Evolutionary conservation across 2,888 invertebrate genomes (phyloP), one percentile per base, ranked within the genome.

Genomic region (Hypselothyrea guttata): DNA sequence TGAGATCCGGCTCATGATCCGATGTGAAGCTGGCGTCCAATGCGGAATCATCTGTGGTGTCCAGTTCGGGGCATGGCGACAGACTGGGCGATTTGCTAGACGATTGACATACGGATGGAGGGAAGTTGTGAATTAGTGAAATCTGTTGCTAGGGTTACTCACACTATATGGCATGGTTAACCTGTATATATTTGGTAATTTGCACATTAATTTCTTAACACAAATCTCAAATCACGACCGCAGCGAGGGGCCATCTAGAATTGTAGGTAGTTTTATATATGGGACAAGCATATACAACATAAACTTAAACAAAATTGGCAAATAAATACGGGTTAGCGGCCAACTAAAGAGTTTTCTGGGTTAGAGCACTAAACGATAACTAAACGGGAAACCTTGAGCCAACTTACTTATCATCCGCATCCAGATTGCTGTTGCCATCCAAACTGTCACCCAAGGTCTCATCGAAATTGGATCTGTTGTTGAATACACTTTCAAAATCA

Each of bases 1-100:
- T 94, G 28, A 97, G 90, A 67, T 93, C 92, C 0, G 93, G 93
- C 69, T 86, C 88, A 45, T 66, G 69, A 54, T 86, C 84, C 49
- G 68, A 62, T 30, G 63, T 78, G 37, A 84, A 86, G 65, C 84
- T 75, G 45, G 71, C 75, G 69, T 87, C 87, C 48, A 88, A 48
- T 37, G 86, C 83, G 2, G 88, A 88, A 53, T 89, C 88, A 52
- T 85, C 88, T 0, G 87, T 85, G 42, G 82, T 87, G 11, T 90
- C 89, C 70, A 84, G 33, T 64, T 77, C 84, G 4, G 52, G 56
- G 38, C 67, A 86, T 66, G 73, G 73, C 30, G 71, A 74, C 33
- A 58, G 45, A 34, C 55, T 57, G 13, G 37, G 56, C 59, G 67
- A 69, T 45, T 81, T 76, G 40, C 73, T 74, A 52, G 37, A 49